A percentile compares a stretch with the other conserved stretches of the same genome.
Evolutionary conservation across 2,888 invertebrate species (phyloP).

Genomic region (Plutella xylostella): DNA sequence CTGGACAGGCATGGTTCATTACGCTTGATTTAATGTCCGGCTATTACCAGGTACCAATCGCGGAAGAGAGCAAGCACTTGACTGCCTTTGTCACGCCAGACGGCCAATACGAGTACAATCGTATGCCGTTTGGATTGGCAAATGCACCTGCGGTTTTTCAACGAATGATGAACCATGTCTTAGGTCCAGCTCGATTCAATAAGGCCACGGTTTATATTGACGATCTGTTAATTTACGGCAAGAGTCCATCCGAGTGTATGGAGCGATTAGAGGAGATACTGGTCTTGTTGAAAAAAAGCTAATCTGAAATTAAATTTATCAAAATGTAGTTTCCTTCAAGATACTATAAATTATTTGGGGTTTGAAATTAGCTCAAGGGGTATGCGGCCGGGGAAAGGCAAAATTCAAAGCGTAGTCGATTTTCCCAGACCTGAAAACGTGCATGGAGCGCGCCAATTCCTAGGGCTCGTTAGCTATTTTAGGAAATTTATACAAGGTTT

Average conservation of each 20-base stretch:
- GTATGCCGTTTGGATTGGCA: slow-evolving; percentile 30
- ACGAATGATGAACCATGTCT: slow-evolving; percentile 8
- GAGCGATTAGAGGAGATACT: slow-evolving; percentile 16
- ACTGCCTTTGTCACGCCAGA: slow-evolving; percentile 28
- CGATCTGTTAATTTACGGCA: slow-evolving; percentile 11
- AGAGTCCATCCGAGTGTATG: slow-evolving; percentile 16
- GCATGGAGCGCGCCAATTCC: slow-evolving; percentile 24
- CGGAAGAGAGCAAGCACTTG: slow-evolving; percentile 6
- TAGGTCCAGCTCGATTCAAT: neutral
- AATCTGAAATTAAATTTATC: slow-evolving; percentile 24
- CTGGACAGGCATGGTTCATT: slow-evolving; percentile 7
- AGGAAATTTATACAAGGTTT: slow-evolving; percentile 21
- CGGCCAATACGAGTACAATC: slow-evolving; percentile 23
- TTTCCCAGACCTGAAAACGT: slow-evolving; percentile 23
- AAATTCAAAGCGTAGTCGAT: slow-evolving; percentile 22
- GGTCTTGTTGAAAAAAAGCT: slow-evolving; percentile 14
- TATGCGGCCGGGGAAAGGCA: slow-evolving; percentile 21
- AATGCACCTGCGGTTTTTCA: slow-evolving; percentile 30
- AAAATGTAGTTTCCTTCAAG: slow-evolving; percentile 24
- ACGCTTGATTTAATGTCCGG: slow-evolving; percentile 8
- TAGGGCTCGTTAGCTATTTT: slow-evolving; percentile 25
- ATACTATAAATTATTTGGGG: slow-evolving; percentile 24
- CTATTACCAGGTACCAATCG: slow-evolving; percentile 10
- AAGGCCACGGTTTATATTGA: slow-evolving; percentile 12
- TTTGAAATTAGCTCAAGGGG: slow-evolving; percentile 21